Conservation (phyloP, 2,888 invertebrate genomes). For the Allacma fusca region DNA sequence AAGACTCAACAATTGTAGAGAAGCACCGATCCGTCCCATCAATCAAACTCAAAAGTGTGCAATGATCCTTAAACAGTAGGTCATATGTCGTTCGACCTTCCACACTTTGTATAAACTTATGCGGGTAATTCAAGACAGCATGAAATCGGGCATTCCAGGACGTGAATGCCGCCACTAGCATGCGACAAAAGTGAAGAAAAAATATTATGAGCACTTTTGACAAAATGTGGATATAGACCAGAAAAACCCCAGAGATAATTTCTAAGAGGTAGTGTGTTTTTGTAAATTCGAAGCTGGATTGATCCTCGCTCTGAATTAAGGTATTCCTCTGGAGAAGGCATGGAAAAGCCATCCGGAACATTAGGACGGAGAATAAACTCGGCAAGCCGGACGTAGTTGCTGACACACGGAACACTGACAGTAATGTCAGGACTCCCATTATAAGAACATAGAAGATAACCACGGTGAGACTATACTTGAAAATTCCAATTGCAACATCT, state of each 20-base stretch:
- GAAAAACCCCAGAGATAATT: slow-evolving; percentile 35
- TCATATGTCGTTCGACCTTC: slow-evolving; percentile 46
- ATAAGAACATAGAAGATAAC: slow-evolving; percentile 25
- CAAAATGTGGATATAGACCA: slow-evolving; percentile 36
- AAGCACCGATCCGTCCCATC: slow-evolving; percentile 52
- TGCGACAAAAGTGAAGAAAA: slow-evolving; percentile 49
- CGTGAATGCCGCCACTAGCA: slow-evolving; percentile 46
- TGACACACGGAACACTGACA: slow-evolving; percentile 35
- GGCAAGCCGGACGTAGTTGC: too few relatives aligned
- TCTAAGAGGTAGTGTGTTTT: not conserved
- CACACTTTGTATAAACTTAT: slow-evolving; percentile 12
- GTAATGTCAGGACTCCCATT: slow-evolving; percentile 14
- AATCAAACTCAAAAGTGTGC: slow-evolving; percentile 50
- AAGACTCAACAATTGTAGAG: slow-evolving; percentile 48
- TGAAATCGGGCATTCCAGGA: slow-evolving; percentile 54
- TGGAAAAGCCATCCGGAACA: too few relatives aligned
- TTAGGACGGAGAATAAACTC: too few relatives aligned
- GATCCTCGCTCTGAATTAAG: too few relatives aligned
- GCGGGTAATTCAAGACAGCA: slow-evolving; percentile 44
- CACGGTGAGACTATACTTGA: slow-evolving; percentile 13
- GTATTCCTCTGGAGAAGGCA: too few relatives aligned
- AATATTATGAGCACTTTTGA: slow-evolving; percentile 47
- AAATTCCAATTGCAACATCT: slow-evolving; percentile 43
- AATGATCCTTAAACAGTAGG: slow-evolving; percentile 53
- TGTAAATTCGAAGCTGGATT: too few relatives aligned